Conservation (phyloP, 2,113 vertebrate genomes). For the Castor canadensis region DNA sequence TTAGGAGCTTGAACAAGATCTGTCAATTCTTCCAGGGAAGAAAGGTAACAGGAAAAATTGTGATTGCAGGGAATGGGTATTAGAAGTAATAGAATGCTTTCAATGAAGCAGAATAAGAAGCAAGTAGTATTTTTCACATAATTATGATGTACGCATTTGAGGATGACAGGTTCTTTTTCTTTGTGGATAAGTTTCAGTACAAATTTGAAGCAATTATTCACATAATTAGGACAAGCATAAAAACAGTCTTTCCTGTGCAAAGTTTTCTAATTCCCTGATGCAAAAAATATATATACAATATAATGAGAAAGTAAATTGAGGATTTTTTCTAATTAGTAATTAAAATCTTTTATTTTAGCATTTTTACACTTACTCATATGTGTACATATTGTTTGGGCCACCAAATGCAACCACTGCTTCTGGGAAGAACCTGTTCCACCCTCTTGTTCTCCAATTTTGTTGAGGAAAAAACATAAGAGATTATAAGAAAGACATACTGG, state of each 20-base stretch:
- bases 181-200: neutral
- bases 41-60: neutral
- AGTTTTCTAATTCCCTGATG: constrained; percentile 20
- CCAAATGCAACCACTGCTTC: too few species aligned
- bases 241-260: neutral
- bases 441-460: too few species aligned
- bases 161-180: neutral
- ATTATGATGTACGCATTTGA: neutral
- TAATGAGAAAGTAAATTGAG: neutral
- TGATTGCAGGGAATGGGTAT: constrained; percentile 45
- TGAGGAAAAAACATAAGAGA: too few species aligned
- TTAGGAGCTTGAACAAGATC: constrained; percentile 23
- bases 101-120: constrained; percentile 56
- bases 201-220: constrained; percentile 49
- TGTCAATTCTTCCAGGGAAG: constrained; percentile 4
- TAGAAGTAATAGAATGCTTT: neutral
- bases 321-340: neutral
- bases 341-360: too few species aligned
- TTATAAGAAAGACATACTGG: too few species aligned
- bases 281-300: neutral
- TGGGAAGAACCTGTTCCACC: too few species aligned
- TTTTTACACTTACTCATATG: too few species aligned
- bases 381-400: too few species aligned
- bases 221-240: constrained; percentile 1
- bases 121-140: neutral